A percentile compares a stretch with the other conserved stretches of the same genome.
Conservation (phyloP, 2,888 invertebrate species). For the Mesorhabditis sp. region DNA sequence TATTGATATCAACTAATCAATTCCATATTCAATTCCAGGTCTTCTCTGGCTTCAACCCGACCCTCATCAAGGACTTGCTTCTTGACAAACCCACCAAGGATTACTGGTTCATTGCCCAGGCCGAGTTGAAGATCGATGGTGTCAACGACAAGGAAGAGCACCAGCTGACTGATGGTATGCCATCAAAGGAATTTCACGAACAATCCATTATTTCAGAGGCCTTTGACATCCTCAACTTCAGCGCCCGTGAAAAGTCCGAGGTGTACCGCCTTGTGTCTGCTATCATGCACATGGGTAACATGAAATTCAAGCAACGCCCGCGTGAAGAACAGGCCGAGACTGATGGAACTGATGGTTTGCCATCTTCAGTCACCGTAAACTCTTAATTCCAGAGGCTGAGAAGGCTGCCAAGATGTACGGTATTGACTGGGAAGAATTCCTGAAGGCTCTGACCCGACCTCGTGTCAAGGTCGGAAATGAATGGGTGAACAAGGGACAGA, state of each 20-base stretch:
- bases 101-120: conserved; percentile 90
- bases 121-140: conserved; percentile 84
- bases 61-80: conserved; percentile 61
- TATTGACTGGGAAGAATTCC: conserved; percentile 51
- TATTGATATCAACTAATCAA: conserved; percentile 32
- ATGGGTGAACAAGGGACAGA: conserved; percentile 64
- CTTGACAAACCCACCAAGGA: conserved; percentile 84
- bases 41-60: conserved; percentile 49
- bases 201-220: conserved; percentile 66
- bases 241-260: conserved; percentile 88
- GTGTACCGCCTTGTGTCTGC: conserved; percentile 95
- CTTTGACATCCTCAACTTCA: conserved; percentile 97
- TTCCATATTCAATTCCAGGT: conserved; percentile 14
- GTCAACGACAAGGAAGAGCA: conserved; percentile 87
- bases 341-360: conserved; percentile 49
- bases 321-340: conserved; percentile 96
- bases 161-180: conserved; percentile 61
- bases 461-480: conserved; percentile 64
- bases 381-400: conserved; percentile 35
- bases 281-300: conserved; percentile 99
- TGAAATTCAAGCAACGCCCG: conserved; percentile 99
- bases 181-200: not conserved
- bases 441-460: conserved; percentile 62
- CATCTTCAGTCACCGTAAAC: conserved; percentile 19
- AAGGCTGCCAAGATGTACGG: conserved; percentile 55